Evolutionary conservation across 1,140 invertebrate species (phyloP).

Genomic region (Araneus ventricosus): DNA sequence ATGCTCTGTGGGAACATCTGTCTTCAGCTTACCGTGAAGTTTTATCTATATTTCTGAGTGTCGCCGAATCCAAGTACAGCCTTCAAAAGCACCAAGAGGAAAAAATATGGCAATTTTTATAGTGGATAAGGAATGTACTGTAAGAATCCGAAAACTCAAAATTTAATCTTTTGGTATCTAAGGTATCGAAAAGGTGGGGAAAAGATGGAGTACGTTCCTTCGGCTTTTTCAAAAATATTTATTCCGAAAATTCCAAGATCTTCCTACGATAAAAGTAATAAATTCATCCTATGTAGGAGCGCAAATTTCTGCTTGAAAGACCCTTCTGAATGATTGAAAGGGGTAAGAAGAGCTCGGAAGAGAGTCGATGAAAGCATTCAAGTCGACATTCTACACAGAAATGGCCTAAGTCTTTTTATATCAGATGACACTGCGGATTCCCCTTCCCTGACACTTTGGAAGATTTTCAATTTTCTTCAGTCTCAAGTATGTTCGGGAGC

Average conservation of each 20-base stretch:
- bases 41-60: background rate
- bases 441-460: background rate
- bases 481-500: conserved; percentile 12
- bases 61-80: background rate
- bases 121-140: conserved; percentile 17
- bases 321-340: conserved; percentile 42
- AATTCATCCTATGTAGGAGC: conserved; percentile 38
- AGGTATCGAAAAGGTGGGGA: background rate
- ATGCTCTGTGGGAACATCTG: background rate
- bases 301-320: conserved; percentile 53
- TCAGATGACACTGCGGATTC: conserved; percentile 15
- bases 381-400: conserved; percentile 1
- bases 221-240: conserved; percentile 31
- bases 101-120: background rate
- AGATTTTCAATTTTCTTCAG: conserved; percentile 33
- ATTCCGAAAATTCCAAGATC: conserved; percentile 46
- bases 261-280: conserved; percentile 42
- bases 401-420: conserved; percentile 30
- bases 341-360: background rate
- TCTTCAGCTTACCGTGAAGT: background rate
- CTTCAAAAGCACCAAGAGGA: background rate
- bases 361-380: conserved; percentile 35
- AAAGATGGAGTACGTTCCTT: background rate
- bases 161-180: conserved; percentile 38
- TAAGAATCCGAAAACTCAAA: conserved; percentile 21